Conservation (phyloP, 2,888 invertebrate species). For the Spicauda simplicius region DNA sequence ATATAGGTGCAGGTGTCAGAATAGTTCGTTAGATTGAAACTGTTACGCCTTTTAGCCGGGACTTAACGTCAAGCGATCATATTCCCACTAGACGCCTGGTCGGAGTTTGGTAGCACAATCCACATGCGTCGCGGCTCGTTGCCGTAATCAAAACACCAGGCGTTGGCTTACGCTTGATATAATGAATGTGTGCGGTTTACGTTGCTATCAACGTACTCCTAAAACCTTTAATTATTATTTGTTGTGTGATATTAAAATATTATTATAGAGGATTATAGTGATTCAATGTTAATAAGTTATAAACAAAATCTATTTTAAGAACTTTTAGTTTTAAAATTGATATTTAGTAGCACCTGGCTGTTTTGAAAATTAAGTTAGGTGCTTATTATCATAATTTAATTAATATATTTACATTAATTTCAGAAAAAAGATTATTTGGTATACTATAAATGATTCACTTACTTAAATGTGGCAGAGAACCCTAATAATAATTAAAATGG, state of each 20-base stretch:
- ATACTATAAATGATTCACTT: no score
- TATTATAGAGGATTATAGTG: no score
- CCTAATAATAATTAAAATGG: no score
- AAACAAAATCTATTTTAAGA: no score
- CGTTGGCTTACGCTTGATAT: slow-evolving; percentile 39
- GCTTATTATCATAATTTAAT: no score
- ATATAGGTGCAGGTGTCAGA: not conserved
- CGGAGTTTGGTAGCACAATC: slow-evolving; percentile 32
- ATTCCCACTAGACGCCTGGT: slow-evolving; percentile 41
- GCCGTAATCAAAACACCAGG: slow-evolving; percentile 52
- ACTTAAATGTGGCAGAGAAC: no score
- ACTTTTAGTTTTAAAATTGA: no score
- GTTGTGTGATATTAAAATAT: not conserved
- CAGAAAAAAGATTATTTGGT: no score
- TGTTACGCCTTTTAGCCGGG: slow-evolving; percentile 41
- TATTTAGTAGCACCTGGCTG: no score
- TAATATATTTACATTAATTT: no score
- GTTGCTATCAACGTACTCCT: not conserved
- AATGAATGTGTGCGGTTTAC: not conserved
- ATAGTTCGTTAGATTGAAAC: not conserved
- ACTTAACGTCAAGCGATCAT: slow-evolving; percentile 40
- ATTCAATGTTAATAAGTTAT: no score
- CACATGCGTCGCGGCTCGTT: slow-evolving; percentile 41
- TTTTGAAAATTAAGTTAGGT: no score
- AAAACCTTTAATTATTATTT: not conserved